phyloP scores from a whole-genome alignment of 2,113 vertebrate species.

The Synchiropus splendidus region DNA sequence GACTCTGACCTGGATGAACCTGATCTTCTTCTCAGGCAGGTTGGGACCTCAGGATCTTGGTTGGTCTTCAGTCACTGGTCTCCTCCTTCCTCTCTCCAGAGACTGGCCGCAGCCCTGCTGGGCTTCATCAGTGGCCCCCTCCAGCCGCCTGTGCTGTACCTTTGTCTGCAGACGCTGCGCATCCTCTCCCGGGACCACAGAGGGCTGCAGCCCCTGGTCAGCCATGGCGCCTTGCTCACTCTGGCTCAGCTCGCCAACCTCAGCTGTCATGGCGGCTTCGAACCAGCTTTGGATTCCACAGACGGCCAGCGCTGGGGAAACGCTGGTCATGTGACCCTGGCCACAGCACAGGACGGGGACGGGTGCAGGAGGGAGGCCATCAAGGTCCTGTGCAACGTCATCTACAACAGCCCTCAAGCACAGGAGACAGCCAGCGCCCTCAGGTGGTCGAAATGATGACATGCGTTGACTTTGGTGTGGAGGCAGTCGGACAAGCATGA shows the following conservation, averaged over 20 bases:
- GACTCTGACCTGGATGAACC: slow-evolving; percentile 43
- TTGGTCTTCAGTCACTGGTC: neutral
- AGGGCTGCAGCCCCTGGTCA: slow-evolving; percentile 45
- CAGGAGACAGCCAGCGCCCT: slow-evolving; percentile 50
- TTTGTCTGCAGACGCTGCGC: slow-evolving; percentile 44
- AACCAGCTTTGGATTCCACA: slow-evolving; percentile 1
- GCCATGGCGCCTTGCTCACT: slow-evolving; percentile 33
- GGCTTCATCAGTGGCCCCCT: slow-evolving; percentile 36
- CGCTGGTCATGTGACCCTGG: neutral
- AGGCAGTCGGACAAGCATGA: too few relatives aligned
- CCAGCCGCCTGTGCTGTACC: slow-evolving; percentile 34
- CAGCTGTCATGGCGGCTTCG: slow-evolving; percentile 2
- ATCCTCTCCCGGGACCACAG: slow-evolving; percentile 53
- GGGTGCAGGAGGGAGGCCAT: slow-evolving; percentile 51
- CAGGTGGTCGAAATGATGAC: too few relatives aligned
- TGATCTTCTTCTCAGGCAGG: slow-evolving; percentile 51
- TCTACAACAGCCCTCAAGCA: slow-evolving; percentile 55
- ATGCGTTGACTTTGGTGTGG: too few relatives aligned
- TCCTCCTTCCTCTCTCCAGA: slow-evolving; percentile 20
- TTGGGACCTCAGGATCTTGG: slow-evolving; percentile 18
- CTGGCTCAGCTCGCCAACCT: slow-evolving; percentile 47
- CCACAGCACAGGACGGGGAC: slow-evolving; percentile 12
- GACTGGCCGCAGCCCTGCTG: slow-evolving; percentile 44
- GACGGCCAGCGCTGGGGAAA: neutral
- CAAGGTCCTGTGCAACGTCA: slow-evolving; percentile 52